Percentiles rank a stretch among this genome's conserved stretches.
Conservation (phyloP, 2,113 vertebrate genomes). For the Chelonoidis abingdonii region DNA sequence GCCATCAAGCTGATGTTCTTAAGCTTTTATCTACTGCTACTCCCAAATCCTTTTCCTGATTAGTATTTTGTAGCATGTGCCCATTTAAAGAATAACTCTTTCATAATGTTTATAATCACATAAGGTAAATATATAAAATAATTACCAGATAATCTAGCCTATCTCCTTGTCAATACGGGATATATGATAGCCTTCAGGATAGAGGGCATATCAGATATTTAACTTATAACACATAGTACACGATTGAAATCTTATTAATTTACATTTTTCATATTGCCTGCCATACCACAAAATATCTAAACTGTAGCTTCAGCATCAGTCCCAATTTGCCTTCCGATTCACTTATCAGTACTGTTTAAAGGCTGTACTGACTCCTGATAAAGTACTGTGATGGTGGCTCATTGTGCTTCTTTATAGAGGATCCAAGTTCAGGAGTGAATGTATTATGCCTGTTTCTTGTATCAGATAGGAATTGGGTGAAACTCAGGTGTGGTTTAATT, state of each 20-base stretch:
- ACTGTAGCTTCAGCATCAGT: not conserved
- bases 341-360: not conserved
- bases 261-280: not conserved
- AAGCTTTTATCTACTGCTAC: not conserved
- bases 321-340: not conserved
- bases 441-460: not conserved
- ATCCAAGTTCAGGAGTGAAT: not conserved
- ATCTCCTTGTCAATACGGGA: not conserved
- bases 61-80: not conserved
- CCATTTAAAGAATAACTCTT: not conserved
- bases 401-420: not conserved
- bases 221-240: not conserved
- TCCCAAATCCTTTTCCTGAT: not conserved
- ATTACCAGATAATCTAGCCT: not conserved
- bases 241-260: not conserved
- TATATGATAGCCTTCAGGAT: not conserved
- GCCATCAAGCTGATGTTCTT: not conserved
- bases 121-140: not conserved
- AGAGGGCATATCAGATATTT: fast-evolving
- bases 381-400: not conserved
- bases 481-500: not conserved
- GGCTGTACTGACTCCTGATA: not conserved
- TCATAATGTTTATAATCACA: not conserved
- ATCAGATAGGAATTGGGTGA: not conserved
- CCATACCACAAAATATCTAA: not conserved